phyloP scores from a whole-genome alignment of 2,888 invertebrate species.

The Pegoplata infirma region DNA sequence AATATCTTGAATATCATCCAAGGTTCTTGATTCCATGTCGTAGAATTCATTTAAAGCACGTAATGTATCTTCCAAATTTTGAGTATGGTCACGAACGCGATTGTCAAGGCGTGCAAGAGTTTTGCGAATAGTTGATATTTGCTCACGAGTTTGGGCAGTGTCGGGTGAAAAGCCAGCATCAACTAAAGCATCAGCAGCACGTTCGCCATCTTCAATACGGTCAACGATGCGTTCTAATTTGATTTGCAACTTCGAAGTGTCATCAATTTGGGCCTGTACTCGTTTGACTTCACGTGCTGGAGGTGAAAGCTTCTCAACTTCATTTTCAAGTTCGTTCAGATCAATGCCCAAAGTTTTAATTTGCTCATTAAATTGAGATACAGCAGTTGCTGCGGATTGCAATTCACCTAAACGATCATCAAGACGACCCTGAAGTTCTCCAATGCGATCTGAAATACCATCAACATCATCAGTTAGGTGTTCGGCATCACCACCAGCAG shows the following conservation, averaged over 20 bases:
- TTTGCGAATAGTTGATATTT: constrained; percentile 86
- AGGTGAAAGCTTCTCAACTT: constrained; percentile 90
- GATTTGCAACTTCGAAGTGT: constrained; percentile 83
- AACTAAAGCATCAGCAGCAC: constrained; percentile 87
- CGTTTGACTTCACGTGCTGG: constrained; percentile 92
- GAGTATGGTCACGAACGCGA: constrained; percentile 87
- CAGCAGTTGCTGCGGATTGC: constrained; percentile 91
- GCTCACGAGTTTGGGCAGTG: constrained; percentile 88
- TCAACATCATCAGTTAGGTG: constrained; percentile 89
- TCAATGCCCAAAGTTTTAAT: constrained; percentile 88
- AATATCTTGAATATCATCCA: constrained; percentile 88
- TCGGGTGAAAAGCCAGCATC: constrained; percentile 92
- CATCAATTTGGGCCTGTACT: constrained; percentile 90
- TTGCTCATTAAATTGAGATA: constrained; percentile 92
- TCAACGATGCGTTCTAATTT: constrained; percentile 84
- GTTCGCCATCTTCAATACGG: constrained; percentile 83
- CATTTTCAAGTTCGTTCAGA: constrained; percentile 88
- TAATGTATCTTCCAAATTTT: constrained; percentile 87
- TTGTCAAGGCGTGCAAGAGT: constrained; percentile 90
- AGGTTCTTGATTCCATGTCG: constrained; percentile 85
- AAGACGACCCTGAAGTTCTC: constrained; percentile 87
- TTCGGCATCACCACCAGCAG: constrained; percentile 87
- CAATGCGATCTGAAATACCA: constrained; percentile 86
- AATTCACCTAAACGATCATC: constrained; percentile 88
- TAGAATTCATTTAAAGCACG: constrained; percentile 92